Evolutionary conservation across 1,140 invertebrate species (phyloP).

Genomic region (Drosophila fuyamai): DNA sequence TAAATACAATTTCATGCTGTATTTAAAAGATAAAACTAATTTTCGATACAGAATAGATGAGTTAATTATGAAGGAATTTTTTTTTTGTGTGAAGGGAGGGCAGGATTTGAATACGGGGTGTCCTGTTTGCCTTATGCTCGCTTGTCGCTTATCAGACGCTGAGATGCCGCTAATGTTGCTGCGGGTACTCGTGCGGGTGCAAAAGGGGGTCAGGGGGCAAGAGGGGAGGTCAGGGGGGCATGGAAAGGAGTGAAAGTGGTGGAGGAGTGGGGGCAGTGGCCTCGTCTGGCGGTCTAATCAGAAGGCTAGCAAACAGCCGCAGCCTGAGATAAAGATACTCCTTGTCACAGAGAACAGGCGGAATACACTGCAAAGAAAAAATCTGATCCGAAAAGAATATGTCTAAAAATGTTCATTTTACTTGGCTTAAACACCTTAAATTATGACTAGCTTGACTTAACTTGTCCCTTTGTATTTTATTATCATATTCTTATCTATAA

Average conservation of each 20-base stretch:
- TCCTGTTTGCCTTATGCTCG: slow-evolving; percentile 58
- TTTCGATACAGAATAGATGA: neutral
- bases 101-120: neutral
- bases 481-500: no score
- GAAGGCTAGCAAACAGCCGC: slow-evolving; percentile 74
- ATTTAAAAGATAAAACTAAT: no score
- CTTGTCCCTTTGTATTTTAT: no score
- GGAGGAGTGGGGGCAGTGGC: neutral
- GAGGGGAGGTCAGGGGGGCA: neutral
- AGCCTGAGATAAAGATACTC: slow-evolving; percentile 63
- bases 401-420: neutral
- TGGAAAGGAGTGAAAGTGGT: slow-evolving; percentile 10
- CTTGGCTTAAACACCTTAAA: no score
- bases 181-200: slow-evolving; percentile 50
- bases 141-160: slow-evolving; percentile 74
- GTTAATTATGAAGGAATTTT: slow-evolving; percentile 12
- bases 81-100: neutral
- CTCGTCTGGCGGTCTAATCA: slow-evolving; percentile 72
- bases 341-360: slow-evolving; percentile 23
- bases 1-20: no score
- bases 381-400: neutral
- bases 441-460: no score
- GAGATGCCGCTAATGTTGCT: slow-evolving; percentile 69
- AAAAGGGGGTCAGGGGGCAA: neutral
- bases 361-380: slow-evolving; percentile 19